Base-by-base conservation (phyloP, 1,140 invertebrate genomes). In the Aphis craccivora region DNA sequence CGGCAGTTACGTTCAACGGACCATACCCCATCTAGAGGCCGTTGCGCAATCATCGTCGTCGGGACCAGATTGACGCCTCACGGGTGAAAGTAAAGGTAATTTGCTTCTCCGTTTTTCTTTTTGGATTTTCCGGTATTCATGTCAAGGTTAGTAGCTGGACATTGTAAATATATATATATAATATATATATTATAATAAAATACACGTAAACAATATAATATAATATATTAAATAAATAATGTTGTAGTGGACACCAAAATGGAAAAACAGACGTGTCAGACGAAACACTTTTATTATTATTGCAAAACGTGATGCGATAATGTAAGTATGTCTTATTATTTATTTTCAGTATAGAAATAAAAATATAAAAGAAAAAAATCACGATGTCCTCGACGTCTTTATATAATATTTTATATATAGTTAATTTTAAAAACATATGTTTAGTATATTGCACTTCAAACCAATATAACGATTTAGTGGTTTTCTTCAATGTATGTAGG, bases 71-170 rank as follows among this genome's bases (percentile, higher is more conserved):
- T 83, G 91, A 86, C 91, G 91, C 91, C 91, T 93, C 91, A 86
- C 91, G 35, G 91, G 91, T 93, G 91, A 93, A 93, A 93, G 91
- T 93, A 93, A 86, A 93, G 35, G 81, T 93, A 86, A 93, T 93
- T 93, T 55, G 45, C 91, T 93, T 93, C 91, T 93, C 91, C 51
- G 81, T 93, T 93, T 93, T 93, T 93, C 91, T 53, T 86, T 93
- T 90, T n/a, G 81, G 76, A 86, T 93, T 93, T 93, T 55, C 81
- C 91, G 48, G 48, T 55, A 93, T 93, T 30, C 25, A 37, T 93
- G 91, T 93, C 91, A 93, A 93, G 91, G 91, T 93, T 86, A 30
- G 14, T 35, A 18, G 40, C 43, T 35, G 67, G 67, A 76, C 67
- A 51, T 25, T 37, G 88, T 55, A 35, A 40, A 89, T 22, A 90